Conservation (phyloP, 2,888 invertebrate species). For the Pocota personata region DNA sequence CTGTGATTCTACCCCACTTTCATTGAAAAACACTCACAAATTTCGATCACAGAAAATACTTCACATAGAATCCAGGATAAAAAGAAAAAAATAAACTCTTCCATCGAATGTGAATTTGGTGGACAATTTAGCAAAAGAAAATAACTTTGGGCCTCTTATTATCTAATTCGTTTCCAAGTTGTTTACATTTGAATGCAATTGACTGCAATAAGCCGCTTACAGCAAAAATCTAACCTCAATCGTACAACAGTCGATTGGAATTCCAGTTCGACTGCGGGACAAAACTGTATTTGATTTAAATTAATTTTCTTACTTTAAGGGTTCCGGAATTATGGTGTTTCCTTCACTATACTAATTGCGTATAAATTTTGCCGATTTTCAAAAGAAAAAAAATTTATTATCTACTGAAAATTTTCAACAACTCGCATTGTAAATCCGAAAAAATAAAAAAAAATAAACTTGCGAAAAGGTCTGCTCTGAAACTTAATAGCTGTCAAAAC, state of each 20-base stretch:
- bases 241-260: background rate
- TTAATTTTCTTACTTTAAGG: conserved; percentile 3
- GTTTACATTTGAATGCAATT: conserved; percentile 34
- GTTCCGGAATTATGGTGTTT: background rate
- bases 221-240: conserved; percentile 41
- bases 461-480: conserved; percentile 17
- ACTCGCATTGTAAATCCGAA: conserved; percentile 52
- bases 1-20: too few relatives aligned
- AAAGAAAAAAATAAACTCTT: too few relatives aligned
- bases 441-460: conserved; percentile 22
- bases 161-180: conserved; percentile 22
- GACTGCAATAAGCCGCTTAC: conserved; percentile 29
- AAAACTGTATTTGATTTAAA: background rate
- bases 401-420: conserved; percentile 39
- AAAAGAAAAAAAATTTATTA: background rate
- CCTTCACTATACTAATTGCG: background rate
- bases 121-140: background rate
- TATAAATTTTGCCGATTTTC: background rate
- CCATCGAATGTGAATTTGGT: background rate
- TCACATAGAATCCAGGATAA: background rate
- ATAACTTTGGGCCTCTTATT: background rate
- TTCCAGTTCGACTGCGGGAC: background rate
- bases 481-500: conserved; percentile 28
- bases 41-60: background rate
- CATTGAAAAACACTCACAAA: background rate